Evolutionary conservation across 2,888 invertebrate genomes (phyloP), one percentile per base, ranked within the genome.

Genomic region (Caenorhabditis sinica): DNA sequence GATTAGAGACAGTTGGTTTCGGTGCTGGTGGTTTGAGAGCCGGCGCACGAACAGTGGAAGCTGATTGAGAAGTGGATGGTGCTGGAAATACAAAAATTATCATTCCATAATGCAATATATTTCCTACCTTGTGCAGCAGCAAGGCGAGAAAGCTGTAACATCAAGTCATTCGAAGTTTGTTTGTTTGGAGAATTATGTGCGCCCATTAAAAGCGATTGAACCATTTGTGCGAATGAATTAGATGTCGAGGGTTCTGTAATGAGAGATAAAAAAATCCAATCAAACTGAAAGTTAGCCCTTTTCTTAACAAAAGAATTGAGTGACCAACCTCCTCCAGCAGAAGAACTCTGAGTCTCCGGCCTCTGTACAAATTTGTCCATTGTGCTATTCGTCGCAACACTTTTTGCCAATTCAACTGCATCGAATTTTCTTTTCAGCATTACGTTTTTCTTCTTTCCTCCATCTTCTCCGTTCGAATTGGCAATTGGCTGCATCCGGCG

Each of bases 361-460:
- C 23, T 36, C 56, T 53, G 51, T 15, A n/a, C 1, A n/a, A 33
- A 56, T 15, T 13, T 15, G 15, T 56, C 56, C 56, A 56, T 0
- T 11, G 25, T 51, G 28, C 33, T 76, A 58, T 23, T 65, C 30
- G 23, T 36, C 33, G 11, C 43, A 13, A 56, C 28, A 28, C 15
- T 56, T 5, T 56, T 56, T 15, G 58, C 36, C 40, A 58, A 4
- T 11, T 65, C 49, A 2, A 58, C 17, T 0, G 40, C 43, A n/a
- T 72, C 73, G n/a, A 73, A 20, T 17, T 65, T 66, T 17, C 73
- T 40, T 23, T 81, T 81, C 60, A 60, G 20, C 30, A 33, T 11
- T 4, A 30, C 20, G 5, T 33, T 61, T 28, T 81, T 56, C 60
- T 61, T 73, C 23, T 63, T 63, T n/a, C 13, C 40, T 73, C 65